Percentiles rank a stretch among this genome's conserved stretches.
These are phyloP conservation scores for Phytoseiulus persimilis DNA, from an alignment of 2,888 invertebrate species.

Conservation along the genomic window DNA sequence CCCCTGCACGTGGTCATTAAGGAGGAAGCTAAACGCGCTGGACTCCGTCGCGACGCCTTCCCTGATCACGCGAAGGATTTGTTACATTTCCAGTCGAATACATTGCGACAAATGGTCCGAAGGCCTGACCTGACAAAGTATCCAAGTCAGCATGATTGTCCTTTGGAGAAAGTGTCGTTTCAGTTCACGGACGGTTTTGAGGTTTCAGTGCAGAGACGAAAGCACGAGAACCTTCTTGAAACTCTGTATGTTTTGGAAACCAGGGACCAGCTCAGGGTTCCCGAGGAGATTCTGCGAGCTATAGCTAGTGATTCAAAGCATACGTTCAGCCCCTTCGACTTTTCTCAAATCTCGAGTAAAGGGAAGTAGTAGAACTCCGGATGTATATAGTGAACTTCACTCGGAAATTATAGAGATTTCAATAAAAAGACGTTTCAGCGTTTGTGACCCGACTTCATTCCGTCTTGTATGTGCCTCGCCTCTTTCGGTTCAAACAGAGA, in stretches of 20 bases:
- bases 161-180: not conserved
- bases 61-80: conserved; percentile 14
- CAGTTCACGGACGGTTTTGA: not conserved
- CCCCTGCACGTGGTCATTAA: not conserved
- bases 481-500: too few species aligned
- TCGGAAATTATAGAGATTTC: not conserved
- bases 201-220: not conserved
- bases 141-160: conserved; percentile 14
- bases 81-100: conserved; percentile 29
- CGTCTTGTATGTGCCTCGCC: too few species aligned
- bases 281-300: not conserved
- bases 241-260: not conserved
- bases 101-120: conserved; percentile 14
- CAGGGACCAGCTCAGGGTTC: not conserved
- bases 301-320: not conserved
- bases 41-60: conserved; percentile 11
- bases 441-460: too few species aligned
- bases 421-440: too few species aligned
- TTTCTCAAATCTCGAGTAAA: not conserved
- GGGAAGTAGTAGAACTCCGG: not conserved
- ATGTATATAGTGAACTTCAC: not conserved
- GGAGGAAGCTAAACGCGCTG: not conserved
- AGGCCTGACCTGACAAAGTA: conserved; percentile 7
- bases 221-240: not conserved
- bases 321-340: not conserved